phyloP scores from a whole-genome alignment of 1,140 invertebrate species.

The Drosophila oshimai region DNA sequence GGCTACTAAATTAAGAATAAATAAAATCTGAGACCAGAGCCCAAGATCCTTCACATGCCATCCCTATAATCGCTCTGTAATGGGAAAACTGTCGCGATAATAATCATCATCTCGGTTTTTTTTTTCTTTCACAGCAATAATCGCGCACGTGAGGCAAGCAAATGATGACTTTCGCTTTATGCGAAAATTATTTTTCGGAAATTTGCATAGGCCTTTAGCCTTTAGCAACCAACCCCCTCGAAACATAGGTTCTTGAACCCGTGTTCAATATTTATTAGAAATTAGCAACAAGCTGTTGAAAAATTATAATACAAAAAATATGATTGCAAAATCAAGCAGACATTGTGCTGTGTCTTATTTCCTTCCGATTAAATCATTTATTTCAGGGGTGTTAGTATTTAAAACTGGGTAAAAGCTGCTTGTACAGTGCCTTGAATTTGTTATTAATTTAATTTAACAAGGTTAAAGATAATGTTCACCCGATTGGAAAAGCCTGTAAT shows the following conservation, averaged over 20 bases:
- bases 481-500: no score
- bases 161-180: constrained; percentile 59
- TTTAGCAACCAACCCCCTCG: constrained; percentile 29
- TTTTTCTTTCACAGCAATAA: constrained; percentile 53
- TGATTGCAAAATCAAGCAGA: constrained; percentile 30
- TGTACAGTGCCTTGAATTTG: no score
- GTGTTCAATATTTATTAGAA: constrained; percentile 70
- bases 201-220: constrained; percentile 55
- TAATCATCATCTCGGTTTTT: constrained; percentile 2
- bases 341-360: constrained; percentile 4
- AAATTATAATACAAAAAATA: constrained; percentile 31
- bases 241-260: constrained; percentile 2
- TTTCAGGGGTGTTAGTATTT: neutral
- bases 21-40: constrained; percentile 4
- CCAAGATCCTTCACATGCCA: constrained; percentile 20
- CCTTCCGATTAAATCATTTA: constrained; percentile 65
- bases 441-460: no score
- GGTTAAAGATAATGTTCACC: no score
- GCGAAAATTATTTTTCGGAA: constrained; percentile 53
- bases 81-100: constrained; percentile 30
- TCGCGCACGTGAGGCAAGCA: constrained; percentile 54
- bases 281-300: constrained; percentile 74
- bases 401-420: neutral
- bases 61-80: constrained; percentile 27
- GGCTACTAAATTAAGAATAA: constrained; percentile 31